phyloP scores from a whole-genome alignment of 1,140 invertebrate genomes.

The Akabosia matsudoensis region DNA sequence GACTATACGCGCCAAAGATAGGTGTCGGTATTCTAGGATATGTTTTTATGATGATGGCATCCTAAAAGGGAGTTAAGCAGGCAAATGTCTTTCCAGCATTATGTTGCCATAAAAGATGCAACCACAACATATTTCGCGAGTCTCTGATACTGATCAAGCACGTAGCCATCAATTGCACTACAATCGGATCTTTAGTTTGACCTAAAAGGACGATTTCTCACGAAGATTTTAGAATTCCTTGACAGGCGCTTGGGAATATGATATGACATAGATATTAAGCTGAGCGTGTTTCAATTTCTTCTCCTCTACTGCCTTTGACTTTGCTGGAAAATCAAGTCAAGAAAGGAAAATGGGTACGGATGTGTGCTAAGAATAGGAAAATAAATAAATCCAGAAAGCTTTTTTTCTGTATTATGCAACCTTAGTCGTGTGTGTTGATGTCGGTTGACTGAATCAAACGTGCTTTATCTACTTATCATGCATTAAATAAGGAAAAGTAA shows the following conservation, averaged over 20 bases:
- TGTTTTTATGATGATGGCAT: no score
- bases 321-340: not conserved
- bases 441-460: not conserved
- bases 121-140: no score
- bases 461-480: no score
- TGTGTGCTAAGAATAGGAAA: not conserved
- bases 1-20: no score
- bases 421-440: not conserved
- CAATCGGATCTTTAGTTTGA: not conserved
- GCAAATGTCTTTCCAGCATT: no score
- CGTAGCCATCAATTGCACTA: not conserved
- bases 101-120: no score
- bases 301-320: not conserved
- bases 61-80: no score
- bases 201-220: not conserved
- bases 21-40: no score
- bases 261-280: not conserved
- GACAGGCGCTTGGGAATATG: not conserved
- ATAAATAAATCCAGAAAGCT: no score
- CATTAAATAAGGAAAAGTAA: not conserved
- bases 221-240: not conserved
- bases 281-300: no score
- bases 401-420: not conserved
- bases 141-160: not conserved
- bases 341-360: not conserved